These are phyloP conservation scores for Ctenosaura bakeri DNA, from an alignment of 2,797 vertebrate genomes.

Conservation along the genomic window DNA sequence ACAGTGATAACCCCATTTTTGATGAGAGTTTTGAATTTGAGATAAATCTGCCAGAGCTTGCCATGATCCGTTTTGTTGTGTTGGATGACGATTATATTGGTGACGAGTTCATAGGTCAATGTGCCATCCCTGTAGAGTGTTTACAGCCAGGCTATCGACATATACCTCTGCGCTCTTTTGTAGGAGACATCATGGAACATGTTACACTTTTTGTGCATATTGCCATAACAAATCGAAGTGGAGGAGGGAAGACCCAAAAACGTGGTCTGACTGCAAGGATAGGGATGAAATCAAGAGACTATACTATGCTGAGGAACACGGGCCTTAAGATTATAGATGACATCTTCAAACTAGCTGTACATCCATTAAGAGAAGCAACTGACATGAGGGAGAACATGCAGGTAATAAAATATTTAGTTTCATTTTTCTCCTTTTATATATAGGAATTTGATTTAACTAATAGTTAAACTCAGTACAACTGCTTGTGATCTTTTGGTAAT, in stretches of 20 bases:
- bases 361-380: constrained; percentile 90
- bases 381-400: constrained; percentile 94
- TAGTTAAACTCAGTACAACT: background rate
- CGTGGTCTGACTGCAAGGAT: constrained; percentile 91
- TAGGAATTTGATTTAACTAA: background rate
- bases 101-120: constrained; percentile 98
- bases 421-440: background rate
- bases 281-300: constrained; percentile 90
- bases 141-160: constrained; percentile 95
- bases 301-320: constrained; percentile 90
- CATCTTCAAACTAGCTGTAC: constrained; percentile 88
- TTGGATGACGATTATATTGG: constrained; percentile 98
- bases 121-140: constrained; percentile 93
- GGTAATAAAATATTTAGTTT: constrained; percentile 76
- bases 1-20: constrained; percentile 96
- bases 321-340: constrained; percentile 94
- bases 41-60: constrained; percentile 95
- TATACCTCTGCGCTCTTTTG: constrained; percentile 90
- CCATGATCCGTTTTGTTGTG: constrained; percentile 94
- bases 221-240: constrained; percentile 92
- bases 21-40: constrained; percentile 98
- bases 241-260: constrained; percentile 92
- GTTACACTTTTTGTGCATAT: constrained; percentile 95
- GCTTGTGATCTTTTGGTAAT: background rate
- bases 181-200: constrained; percentile 91